These are phyloP conservation scores for Epizoanthus scotinus DNA, from an alignment of 92 coral and sea anemone genomes.

Conservation along the genomic window DNA sequence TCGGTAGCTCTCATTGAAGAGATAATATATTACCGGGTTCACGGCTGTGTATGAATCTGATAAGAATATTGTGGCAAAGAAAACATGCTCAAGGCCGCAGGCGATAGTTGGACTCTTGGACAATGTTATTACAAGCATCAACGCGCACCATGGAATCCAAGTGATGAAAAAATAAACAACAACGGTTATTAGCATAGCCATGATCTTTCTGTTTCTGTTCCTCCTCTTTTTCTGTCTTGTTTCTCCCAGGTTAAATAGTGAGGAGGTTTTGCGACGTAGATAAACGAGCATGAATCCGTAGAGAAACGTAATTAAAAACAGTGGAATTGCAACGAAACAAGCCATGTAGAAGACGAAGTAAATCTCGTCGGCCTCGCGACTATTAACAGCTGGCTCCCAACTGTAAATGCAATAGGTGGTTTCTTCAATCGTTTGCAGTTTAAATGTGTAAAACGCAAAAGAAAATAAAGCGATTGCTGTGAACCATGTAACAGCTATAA, in stretches of 20 bases:
- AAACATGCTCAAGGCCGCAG: constrained; percentile 33
- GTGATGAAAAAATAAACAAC: constrained; percentile 25
- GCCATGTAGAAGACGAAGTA: constrained; percentile 18
- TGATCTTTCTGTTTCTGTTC: constrained; percentile 15
- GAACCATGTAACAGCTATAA: constrained; percentile 52
- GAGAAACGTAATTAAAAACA: constrained; percentile 15
- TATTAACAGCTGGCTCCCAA: constrained; percentile 46
- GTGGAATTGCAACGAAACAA: constrained; percentile 32
- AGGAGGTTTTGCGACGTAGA: constrained; percentile 2
- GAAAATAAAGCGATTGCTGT: constrained; percentile 26
- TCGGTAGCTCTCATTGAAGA: constrained; percentile 49
- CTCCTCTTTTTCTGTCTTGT: constrained; percentile 34
- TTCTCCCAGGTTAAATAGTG: constrained; percentile 5
- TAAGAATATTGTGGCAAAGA: constrained; percentile 42
- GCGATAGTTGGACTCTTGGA: constrained; percentile 4
- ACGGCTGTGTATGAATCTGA: constrained; percentile 39
- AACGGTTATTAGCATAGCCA: constrained; percentile 32
- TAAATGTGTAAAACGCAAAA: constrained; percentile 34
- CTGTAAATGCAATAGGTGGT: constrained; percentile 35
- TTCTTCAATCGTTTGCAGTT: background rate
- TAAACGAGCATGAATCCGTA: constrained; percentile 25
- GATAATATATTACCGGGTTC: constrained; percentile 45
- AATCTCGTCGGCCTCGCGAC: background rate
- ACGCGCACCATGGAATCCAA: constrained; percentile 28
- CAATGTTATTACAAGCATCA: constrained; percentile 28